These are phyloP conservation scores for Dichetophora obliterata DNA, from an alignment of 2,888 invertebrate species.

Conservation along the genomic window DNA sequence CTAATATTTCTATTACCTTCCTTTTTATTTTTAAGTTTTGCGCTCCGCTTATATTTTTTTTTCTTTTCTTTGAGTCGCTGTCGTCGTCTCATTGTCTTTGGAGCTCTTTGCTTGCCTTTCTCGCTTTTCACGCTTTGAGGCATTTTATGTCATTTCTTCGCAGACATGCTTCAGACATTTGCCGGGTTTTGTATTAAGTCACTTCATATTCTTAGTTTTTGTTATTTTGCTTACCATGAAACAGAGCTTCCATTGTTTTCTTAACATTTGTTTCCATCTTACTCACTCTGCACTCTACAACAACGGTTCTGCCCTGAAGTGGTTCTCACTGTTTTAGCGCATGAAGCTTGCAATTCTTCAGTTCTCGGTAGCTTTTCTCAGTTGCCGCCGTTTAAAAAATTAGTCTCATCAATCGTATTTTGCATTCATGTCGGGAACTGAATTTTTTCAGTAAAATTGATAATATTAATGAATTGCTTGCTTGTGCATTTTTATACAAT, in stretches of 20 bases:
- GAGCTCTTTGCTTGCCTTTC: neutral
- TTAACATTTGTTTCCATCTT: neutral
- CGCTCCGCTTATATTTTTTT: neutral
- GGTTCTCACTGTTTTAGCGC: neutral
- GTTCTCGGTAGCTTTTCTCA: neutral
- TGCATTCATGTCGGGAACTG: neutral
- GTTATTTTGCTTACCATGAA: neutral
- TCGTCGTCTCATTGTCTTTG: neutral
- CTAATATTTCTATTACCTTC: neutral
- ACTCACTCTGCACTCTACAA: neutral
- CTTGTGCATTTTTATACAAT: neutral
- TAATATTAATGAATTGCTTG: slow-evolving; percentile 1
- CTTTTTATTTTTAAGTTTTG: neutral
- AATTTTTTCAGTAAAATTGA: neutral
- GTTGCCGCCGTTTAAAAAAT: neutral
- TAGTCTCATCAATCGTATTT: slow-evolving; percentile 2
- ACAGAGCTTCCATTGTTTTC: neutral
- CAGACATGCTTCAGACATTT: slow-evolving; percentile 33
- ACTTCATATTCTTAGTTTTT: neutral
- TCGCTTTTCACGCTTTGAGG: neutral
- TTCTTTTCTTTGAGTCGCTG: neutral
- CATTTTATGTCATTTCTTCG: slow-evolving; percentile 15
- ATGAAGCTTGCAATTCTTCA: neutral
- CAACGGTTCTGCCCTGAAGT: neutral
- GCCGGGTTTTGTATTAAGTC: slow-evolving; percentile 10